A percentile compares a stretch with the other conserved stretches of the same genome.
Evolutionary conservation across 1,140 invertebrate genomes (phyloP).

Genomic region (Achroia grisella): DNA sequence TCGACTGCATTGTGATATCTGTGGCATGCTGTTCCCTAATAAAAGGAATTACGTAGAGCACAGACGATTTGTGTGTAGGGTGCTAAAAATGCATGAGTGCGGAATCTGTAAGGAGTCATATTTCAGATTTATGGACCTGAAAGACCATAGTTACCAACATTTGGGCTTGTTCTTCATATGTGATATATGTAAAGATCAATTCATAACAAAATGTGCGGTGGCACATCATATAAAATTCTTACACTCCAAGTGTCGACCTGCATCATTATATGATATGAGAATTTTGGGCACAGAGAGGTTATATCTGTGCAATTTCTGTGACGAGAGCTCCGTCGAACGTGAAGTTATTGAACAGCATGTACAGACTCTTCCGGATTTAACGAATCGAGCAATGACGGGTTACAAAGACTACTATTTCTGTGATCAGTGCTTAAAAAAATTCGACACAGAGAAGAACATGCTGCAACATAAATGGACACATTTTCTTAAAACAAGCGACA

Average conservation of each 20-base stretch:
- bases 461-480: conserved; percentile 55
- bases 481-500: conserved; percentile 33
- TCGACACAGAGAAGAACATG: conserved; percentile 44
- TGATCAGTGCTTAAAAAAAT: conserved; percentile 44
- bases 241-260: conserved; percentile 33
- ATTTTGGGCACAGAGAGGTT: conserved; percentile 26
- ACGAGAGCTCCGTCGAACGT: conserved; percentile 31
- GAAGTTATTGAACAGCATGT: conserved; percentile 36
- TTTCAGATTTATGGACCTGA: conserved; percentile 45
- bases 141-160: conserved; percentile 55
- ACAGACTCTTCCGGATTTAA: conserved; percentile 31
- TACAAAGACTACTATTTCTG: conserved; percentile 56
- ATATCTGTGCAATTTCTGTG: conserved; percentile 52
- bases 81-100: conserved; percentile 38
- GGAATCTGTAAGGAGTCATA: conserved; percentile 35
- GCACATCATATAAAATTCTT: conserved; percentile 45
- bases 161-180: conserved; percentile 34
- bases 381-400: conserved; percentile 33
- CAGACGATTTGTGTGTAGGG: conserved; percentile 23
- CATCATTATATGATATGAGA: conserved; percentile 20
- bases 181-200: conserved; percentile 55
- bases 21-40: conserved; percentile 31
- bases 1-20: conserved; percentile 48
- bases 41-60: conserved; percentile 35
- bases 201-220: conserved; percentile 38